A percentile compares a stretch with the other conserved stretches of the same genome.
These are phyloP conservation scores for Cyclura pinguis DNA, from an alignment of 2,797 vertebrate genomes.

Conservation along the genomic window DNA sequence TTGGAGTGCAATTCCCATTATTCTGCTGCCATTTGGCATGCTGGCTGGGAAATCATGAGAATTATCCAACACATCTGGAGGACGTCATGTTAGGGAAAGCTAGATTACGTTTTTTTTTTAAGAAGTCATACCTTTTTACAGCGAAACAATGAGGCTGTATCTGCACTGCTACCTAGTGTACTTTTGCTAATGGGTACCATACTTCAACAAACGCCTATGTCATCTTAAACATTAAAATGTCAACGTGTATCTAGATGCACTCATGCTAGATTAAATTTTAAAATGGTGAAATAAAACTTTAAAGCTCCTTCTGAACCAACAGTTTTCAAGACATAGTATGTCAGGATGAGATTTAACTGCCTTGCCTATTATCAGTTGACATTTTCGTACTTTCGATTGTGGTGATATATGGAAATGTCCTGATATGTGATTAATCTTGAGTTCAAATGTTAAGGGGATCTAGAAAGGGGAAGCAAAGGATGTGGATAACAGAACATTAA, in stretches of 20 bases:
- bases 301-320: constrained; percentile 34
- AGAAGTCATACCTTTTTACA: constrained; percentile 10
- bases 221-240: constrained; percentile 4
- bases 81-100: not conserved
- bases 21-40: not conserved
- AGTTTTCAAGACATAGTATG: constrained; percentile 29
- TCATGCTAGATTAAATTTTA: constrained; percentile 21
- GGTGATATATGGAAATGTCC: not conserved
- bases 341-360: constrained; percentile 36
- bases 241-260: not conserved
- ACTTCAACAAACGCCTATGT: constrained; percentile 3
- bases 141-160: constrained; percentile 15
- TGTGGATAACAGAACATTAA: not conserved
- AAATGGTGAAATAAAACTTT: constrained; percentile 34
- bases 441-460: constrained; percentile 22
- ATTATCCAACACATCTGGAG: not conserved
- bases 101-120: not conserved
- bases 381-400: constrained; percentile 10
- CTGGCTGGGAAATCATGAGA: not conserved
- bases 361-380: constrained; percentile 30
- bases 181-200: not conserved
- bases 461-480: not conserved
- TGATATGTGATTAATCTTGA: not conserved
- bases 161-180: constrained; percentile 9
- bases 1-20: not conserved